Base-by-base conservation (phyloP, 2,888 invertebrate species). In the Microplitis manilae region DNA sequence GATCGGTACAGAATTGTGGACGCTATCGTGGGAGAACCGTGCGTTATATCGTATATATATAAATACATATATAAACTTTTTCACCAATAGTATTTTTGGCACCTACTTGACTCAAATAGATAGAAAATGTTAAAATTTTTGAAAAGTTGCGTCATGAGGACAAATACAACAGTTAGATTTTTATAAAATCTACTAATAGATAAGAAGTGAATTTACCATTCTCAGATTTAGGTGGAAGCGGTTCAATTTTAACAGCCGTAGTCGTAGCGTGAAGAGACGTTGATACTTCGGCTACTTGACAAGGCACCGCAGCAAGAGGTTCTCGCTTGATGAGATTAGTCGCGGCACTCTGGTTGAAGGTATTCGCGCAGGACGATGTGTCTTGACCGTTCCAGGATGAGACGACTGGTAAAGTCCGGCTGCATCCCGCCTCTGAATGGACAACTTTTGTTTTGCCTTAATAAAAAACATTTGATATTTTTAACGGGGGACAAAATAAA, bases 241-340 rank as follows among this genome's bases (percentile, higher is more conserved):
- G 93, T 86, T 94, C 94, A 84, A 94, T 90, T 87, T 94, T 94
- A 79, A 92, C 90, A 9, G 92, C 92, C 83, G 93, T 91, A 80
- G 87, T 86, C 80, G 90, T 86, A 38, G 87, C 86, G 79, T 87
- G 88, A 80, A 88, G 86, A 75, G 90, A 89, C 41, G 92, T 92
- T 65, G 92, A 92, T 70, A 92, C 91, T 85, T 92, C 92, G 88
- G 94, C 85, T 88, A 94, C 91, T 91, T 92, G 92, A 91, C 92
- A 92, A 20, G 92, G 92, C 68, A 90, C 90, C 72, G 90, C 88
- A 62, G 92, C 83, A 76, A 91, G 89, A 0, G 94, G 94, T 87
- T 94, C 94, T 78, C 94, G 92, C 87, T 94, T 94, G 77, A 94
- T 93, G 84, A 93, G 92, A 72, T 93, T 92, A 79, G 91, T 92